phyloP scores from a whole-genome alignment of 2,888 invertebrate genomes.

The Leptopterna dolabrata region DNA sequence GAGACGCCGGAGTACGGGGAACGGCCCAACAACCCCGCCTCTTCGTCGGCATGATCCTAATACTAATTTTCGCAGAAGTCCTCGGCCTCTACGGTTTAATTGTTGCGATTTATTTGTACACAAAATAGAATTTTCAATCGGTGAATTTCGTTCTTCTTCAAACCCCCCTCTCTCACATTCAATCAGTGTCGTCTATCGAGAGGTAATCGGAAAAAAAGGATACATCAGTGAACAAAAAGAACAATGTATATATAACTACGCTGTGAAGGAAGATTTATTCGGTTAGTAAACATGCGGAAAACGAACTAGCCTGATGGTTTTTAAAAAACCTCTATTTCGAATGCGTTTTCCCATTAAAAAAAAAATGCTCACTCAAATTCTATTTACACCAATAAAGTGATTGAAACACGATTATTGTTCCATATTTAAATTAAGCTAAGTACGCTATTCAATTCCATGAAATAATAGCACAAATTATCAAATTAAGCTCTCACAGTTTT shows the following conservation, averaged over 20 bases:
- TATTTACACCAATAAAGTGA: background rate
- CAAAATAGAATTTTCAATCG: slow-evolving; percentile 72
- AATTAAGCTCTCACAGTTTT: no score
- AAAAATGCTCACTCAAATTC: background rate
- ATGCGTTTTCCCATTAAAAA: background rate
- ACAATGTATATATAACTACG: background rate
- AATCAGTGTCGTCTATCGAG: background rate
- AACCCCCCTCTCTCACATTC: background rate
- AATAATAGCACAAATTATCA: no score
- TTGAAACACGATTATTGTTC: background rate
- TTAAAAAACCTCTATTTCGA: background rate
- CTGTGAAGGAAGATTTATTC: background rate
- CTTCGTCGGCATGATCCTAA: slow-evolving; percentile 99
- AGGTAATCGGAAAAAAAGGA: background rate
- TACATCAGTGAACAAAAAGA: background rate
- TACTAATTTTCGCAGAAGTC: slow-evolving; percentile 99
- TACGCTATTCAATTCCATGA: no score
- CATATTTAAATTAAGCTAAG: no score
- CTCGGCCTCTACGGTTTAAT: slow-evolving; percentile 99
- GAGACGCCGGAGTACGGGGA: slow-evolving; percentile 98
- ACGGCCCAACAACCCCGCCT: slow-evolving; percentile 99
- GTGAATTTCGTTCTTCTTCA: background rate
- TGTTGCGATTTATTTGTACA: slow-evolving; percentile 98
- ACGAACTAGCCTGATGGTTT: background rate
- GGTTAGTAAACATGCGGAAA: background rate